Conservation (phyloP, 2,797 vertebrate species). For the Cheirogaleus major region DNA sequence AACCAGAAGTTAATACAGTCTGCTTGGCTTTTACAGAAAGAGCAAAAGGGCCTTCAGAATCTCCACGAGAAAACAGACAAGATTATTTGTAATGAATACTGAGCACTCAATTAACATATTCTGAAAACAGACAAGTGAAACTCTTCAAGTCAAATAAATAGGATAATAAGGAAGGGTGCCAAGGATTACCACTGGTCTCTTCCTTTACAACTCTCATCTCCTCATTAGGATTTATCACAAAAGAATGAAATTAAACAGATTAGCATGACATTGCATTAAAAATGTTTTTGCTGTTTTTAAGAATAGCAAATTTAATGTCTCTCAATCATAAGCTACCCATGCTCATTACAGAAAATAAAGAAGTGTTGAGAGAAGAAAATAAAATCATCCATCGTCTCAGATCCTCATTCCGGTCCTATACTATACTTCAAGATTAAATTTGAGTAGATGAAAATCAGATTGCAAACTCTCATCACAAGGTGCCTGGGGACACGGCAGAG, state of each 20-base stretch:
- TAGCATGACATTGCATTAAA: conserved; percentile 62
- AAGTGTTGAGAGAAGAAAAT: conserved; percentile 36
- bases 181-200: conserved; percentile 71
- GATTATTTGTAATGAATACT: conserved; percentile 84
- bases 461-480: neutral
- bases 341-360: conserved; percentile 36
- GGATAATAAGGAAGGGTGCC: conserved; percentile 48
- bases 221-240: conserved; percentile 60
- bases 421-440: conserved; percentile 29
- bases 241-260: conserved; percentile 68
- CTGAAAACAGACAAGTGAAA: conserved; percentile 71
- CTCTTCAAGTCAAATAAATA: conserved; percentile 77
- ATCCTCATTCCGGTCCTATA: neutral
- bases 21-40: conserved; percentile 78
- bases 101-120: conserved; percentile 83
- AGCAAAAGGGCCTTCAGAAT: conserved; percentile 79
- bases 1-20: conserved; percentile 88
- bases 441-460: conserved; percentile 36
- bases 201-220: conserved; percentile 68
- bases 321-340: neutral
- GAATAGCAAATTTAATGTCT: conserved; percentile 29
- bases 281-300: conserved; percentile 47
- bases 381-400: neutral
- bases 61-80: conserved; percentile 81
- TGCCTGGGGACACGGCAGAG: neutral